Percentiles rank a stretch among this genome's conserved stretches.
Conservation (phyloP, 2,888 invertebrate genomes). For the Microctonus aethiopoides region DNA sequence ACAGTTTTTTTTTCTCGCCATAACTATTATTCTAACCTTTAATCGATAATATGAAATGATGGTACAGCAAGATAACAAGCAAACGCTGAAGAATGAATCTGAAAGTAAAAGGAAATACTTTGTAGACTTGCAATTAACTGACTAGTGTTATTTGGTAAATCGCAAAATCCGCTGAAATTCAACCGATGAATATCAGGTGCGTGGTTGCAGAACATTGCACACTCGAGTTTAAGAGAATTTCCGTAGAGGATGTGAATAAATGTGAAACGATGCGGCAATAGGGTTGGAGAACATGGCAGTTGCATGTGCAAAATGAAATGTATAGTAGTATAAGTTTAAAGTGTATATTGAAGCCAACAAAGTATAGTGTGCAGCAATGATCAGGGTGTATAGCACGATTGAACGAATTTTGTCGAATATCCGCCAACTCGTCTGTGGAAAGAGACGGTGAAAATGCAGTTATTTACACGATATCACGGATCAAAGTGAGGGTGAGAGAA, state of each 20-base stretch:
- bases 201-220: neutral
- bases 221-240: slow-evolving; percentile 5
- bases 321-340: neutral
- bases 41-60: neutral
- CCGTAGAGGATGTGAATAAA: slow-evolving; percentile 4
- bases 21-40: neutral
- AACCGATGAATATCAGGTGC: neutral
- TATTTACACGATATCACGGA: slow-evolving; percentile 26
- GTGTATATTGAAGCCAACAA: neutral
- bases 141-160: neutral
- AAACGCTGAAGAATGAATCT: too few relatives aligned
- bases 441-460: slow-evolving; percentile 9
- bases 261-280: neutral
- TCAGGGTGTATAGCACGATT: neutral
- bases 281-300: neutral
- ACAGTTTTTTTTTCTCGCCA: neutral
- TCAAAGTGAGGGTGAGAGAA: neutral
- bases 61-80: neutral
- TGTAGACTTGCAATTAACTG: neutral
- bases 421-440: slow-evolving; percentile 1
- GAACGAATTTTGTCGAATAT: slow-evolving; percentile 5
- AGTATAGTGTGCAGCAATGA: neutral
- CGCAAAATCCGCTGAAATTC: neutral
- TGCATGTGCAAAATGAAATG: neutral
- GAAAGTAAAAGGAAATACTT: too few relatives aligned